Percentiles rank a stretch among this genome's conserved stretches.
Evolutionary conservation across 2,797 vertebrate species (phyloP).

Genomic region (Nyctalus aviator): DNA sequence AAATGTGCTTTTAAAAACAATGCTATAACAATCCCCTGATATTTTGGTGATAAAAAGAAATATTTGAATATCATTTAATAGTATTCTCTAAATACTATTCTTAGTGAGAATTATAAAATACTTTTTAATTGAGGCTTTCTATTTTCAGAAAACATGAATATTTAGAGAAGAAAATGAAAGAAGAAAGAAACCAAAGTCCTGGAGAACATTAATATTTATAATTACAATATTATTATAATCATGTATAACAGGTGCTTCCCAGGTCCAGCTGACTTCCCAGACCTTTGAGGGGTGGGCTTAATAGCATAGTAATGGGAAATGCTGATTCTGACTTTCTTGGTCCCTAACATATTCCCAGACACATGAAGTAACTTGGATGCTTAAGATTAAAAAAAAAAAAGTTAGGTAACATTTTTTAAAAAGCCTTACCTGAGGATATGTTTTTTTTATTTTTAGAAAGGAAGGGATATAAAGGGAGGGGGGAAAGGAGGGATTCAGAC

Average conservation of each 20-base stretch:
- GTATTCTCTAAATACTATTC: conserved; percentile 17
- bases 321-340: not conserved
- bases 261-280: not conserved
- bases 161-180: not conserved
- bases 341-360: not conserved
- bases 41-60: conserved; percentile 40
- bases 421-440: not conserved
- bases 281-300: not conserved
- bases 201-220: not conserved
- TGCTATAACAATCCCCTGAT: not conserved
- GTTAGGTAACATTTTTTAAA: not conserved
- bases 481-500: not conserved
- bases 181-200: not conserved
- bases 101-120: conserved; percentile 4
- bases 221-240: not conserved
- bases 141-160: conserved; percentile 31
- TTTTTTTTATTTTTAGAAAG: not conserved
- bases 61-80: conserved; percentile 1
- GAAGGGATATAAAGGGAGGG: not conserved
- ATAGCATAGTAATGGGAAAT: not conserved
- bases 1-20: no score
- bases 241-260: not conserved
- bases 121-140: conserved; percentile 31
- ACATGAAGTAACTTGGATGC: conserved; percentile 17
- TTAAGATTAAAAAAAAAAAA: not conserved